Evolutionary conservation across 2,113 vertebrate genomes (phyloP), one percentile per base, ranked within the genome.

Genomic region (Phrynocephalus versicolor): DNA sequence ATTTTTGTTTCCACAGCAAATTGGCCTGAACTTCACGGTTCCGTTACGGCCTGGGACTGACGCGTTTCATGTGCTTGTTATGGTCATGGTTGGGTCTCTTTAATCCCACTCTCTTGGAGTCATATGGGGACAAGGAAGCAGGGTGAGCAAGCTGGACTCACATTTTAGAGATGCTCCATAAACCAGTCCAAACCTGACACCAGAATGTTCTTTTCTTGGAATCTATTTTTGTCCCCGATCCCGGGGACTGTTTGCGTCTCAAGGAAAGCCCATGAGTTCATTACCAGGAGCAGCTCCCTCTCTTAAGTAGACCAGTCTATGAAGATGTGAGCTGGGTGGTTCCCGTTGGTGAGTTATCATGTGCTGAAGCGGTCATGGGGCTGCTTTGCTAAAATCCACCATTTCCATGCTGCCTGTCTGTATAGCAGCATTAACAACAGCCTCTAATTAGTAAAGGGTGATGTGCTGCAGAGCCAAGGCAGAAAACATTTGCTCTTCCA

Each of bases 81-180:
- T 25, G 21, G 55, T 79, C 84, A 79, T 91, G 92, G 88, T 90
- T 91, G 82, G 69, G 57, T 83, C 64, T 72, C 51, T 83, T 73
- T 60, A 62, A 85, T 82, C 90, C 83, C 69, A 37, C 67, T 72
- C 14, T 81, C 72, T 70, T 35, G 76, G 80, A 83, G 88, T 81
- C 67, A 82, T 77, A 85, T 87, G 90, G 86, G 89, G 89, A 64
- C 81, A 79, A 79, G 18, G 2, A 35, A 27, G 67, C 65, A 62
- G 30, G 55, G 81, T 83, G 37, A 37, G 37, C 41, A 33, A 21
- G 16, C 33, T 45, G 39, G 55, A 45, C n/a, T 85, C 76, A 70
- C 57, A 73, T 41, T 35, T 74, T 45, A 57, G 35, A n/a, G 70
- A 19, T 74, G 30, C 70, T 74, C 55, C 41, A 57, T 51, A 6